Evolutionary conservation across 2,797 vertebrate genomes (phyloP), one percentile per base, ranked within the genome.

Genomic region (Erithacus rubecula): DNA sequence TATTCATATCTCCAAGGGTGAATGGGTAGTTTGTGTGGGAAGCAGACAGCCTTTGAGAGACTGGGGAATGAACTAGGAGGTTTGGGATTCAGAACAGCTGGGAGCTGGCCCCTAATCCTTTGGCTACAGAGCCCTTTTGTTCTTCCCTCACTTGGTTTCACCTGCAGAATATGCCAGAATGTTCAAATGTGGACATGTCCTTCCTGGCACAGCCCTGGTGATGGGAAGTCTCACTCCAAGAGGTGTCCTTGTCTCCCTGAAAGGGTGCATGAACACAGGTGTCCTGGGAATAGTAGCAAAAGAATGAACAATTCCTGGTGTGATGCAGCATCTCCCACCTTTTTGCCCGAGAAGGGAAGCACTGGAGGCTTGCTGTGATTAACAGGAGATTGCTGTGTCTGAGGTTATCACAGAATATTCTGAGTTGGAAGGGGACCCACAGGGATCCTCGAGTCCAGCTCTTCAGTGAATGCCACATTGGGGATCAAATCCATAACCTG

Each of bases 61-160:
- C 37, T 78, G 29, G 16, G 13, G 15, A 59, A 44, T 21, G 49
- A 55, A 15, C 43, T 39, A 39, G 20, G 22, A 72, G 26, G 34
- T 85, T 55, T 84, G 36, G n/a, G 24, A 62, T 72, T 85, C 89
- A 76, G 36, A 83, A 56, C 15, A 55, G 20, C 36, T 84, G 62
- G 46, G 26, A 90, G 6, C 18, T 82, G 55, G 34, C 9, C 10
- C 1, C 29, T 78, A 43, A 53, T 8, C 9, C 36, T 68, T 56
- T 0, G 6, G 18, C n/a, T 65, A 5, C 5, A 5, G 32, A 64
- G 4, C 10, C 6, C 14, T 17, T 75, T 82, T 21, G 11, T 15
- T 91, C 14, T 70, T 87, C 39, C 20, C 16, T 78, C 20, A 7
- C 17, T 37, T 51, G 67, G 10, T 72, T 1, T 1, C 18, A 39